phyloP scores from a whole-genome alignment of 2,113 vertebrate genomes.

The Mungos mungo region DNA sequence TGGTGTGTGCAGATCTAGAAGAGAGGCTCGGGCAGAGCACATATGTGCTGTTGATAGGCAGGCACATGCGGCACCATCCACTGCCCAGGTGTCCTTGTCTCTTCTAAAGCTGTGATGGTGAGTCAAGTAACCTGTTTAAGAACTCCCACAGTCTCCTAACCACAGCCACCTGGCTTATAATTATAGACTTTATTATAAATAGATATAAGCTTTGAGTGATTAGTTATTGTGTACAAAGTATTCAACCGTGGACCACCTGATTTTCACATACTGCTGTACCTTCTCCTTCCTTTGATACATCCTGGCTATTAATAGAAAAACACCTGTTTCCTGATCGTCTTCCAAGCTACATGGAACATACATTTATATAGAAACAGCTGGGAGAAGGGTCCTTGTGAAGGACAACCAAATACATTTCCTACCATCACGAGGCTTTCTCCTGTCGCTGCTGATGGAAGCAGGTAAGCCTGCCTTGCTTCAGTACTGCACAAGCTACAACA shows the following conservation, averaged over 20 bases:
- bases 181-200: constrained; percentile 85
- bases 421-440: constrained; percentile 57
- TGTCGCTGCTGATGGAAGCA: constrained; percentile 7
- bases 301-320: constrained; percentile 84
- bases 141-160: constrained; percentile 79
- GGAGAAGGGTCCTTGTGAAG: constrained; percentile 82
- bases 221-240: constrained; percentile 87
- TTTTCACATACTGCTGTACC: constrained; percentile 78
- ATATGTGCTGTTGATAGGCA: background rate
- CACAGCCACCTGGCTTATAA: constrained; percentile 88
- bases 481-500: background rate
- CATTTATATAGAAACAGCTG: constrained; percentile 77
- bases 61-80: background rate
- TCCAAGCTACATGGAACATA: constrained; percentile 67
- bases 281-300: constrained; percentile 83
- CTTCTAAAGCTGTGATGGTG: constrained; percentile 72
- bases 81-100: constrained; percentile 73
- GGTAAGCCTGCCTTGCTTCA: background rate
- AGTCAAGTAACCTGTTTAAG: constrained; percentile 83
- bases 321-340: constrained; percentile 88
- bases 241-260: constrained; percentile 85
- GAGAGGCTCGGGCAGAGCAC: background rate
- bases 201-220: constrained; percentile 86
- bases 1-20: background rate
- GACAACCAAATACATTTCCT: constrained; percentile 74